These are phyloP conservation scores for Megaustenia siamemsis DNA, from an alignment of 2,888 invertebrate genomes.

Conservation along the genomic window DNA sequence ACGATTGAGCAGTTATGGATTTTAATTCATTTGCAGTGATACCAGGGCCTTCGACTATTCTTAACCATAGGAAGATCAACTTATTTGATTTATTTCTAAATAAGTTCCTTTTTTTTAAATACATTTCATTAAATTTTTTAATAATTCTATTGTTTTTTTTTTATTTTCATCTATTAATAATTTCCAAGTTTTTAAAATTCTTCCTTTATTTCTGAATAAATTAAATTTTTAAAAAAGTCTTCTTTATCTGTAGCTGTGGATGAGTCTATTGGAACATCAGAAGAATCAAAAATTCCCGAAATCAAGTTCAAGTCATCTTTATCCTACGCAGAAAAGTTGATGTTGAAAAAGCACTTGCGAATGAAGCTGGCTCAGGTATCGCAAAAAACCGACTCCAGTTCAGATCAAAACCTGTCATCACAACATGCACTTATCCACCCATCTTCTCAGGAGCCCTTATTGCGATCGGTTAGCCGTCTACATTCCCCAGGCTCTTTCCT, in stretches of 20 bases:
- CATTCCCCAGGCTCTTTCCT: conserved; percentile 42
- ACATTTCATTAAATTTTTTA: too few species aligned
- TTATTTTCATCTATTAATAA: too few species aligned
- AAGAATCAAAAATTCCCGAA: conserved; percentile 62
- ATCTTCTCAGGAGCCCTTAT: background rate
- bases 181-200: too few species aligned
- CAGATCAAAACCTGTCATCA: background rate
- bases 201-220: too few species aligned
- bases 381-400: background rate
- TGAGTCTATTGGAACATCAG: conserved; percentile 66
- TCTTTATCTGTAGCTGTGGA: conserved; percentile 68
- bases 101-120: too few species aligned
- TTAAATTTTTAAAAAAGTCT: too few species aligned
- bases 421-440: background rate
- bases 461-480: conserved; percentile 3
- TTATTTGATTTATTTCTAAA: too few species aligned
- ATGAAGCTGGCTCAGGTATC: conserved; percentile 6
- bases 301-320: conserved; percentile 73
- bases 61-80: too few species aligned
- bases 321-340: conserved; percentile 76
- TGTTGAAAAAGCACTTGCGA: conserved; percentile 74
- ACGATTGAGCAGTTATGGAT: too few species aligned
- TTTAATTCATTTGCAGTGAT: too few species aligned
- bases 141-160: too few species aligned
- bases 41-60: too few species aligned